Evolutionary conservation across 2,888 invertebrate genomes (phyloP).

Genomic region (Conomelus anceps): DNA sequence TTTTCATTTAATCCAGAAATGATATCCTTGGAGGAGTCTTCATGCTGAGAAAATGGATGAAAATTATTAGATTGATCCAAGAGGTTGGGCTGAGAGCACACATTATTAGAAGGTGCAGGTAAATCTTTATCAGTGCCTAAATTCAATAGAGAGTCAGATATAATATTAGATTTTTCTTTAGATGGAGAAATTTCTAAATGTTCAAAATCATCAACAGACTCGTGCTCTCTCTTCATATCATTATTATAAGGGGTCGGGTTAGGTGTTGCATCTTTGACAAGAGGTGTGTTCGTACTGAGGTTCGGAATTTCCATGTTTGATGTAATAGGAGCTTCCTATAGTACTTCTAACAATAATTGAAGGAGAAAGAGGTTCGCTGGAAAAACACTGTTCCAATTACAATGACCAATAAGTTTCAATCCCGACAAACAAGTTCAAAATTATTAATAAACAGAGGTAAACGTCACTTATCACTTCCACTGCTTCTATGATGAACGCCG

Average conservation of each 20-base stretch:
- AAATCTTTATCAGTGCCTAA: not conserved
- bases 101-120: not conserved
- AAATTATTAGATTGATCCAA: not conserved
- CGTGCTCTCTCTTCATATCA: slow-evolving; percentile 51
- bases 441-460: not conserved
- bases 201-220: slow-evolving; percentile 68
- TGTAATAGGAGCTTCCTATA: not conserved
- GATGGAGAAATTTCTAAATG: slow-evolving; percentile 49
- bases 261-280: not conserved
- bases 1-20: not conserved
- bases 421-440: not conserved
- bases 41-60: not conserved
- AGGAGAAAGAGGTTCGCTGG: not conserved
- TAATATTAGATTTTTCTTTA: slow-evolving; percentile 3
- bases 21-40: not conserved
- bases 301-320: not conserved
- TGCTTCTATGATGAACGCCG: not conserved
- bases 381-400: not conserved
- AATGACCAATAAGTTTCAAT: not conserved
- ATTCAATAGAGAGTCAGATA: not conserved
- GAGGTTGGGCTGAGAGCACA: not conserved
- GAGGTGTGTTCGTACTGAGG: not conserved
- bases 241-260: slow-evolving; percentile 21
- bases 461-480: not conserved
- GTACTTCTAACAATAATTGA: not conserved